Evolutionary conservation across 2,113 vertebrate genomes (phyloP).

Genomic region (Macaca mulatta): DNA sequence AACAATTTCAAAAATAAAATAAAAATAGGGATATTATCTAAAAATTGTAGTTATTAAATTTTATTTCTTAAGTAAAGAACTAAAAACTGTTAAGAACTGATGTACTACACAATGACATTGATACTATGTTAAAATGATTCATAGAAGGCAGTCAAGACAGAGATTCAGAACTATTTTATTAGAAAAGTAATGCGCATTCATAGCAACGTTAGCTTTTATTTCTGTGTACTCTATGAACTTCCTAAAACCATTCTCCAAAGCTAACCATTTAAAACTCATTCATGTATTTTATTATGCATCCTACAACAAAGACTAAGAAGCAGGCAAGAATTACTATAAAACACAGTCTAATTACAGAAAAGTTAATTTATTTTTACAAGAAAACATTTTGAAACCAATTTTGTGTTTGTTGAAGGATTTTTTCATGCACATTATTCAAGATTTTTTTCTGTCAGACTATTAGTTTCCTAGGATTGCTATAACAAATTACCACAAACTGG

Average conservation of each 20-base stretch:
- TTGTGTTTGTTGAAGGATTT: not conserved
- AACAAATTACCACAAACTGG: not conserved
- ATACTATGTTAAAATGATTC: not conserved
- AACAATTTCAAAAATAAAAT: not conserved
- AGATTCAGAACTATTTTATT: slow-evolving; percentile 39
- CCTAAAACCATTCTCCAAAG: not conserved
- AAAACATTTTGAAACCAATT: slow-evolving; percentile 17
- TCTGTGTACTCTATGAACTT: not conserved
- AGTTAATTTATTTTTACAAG: not conserved
- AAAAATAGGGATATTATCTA: not conserved
- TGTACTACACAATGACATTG: not conserved
- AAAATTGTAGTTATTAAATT: slow-evolving; percentile 21
- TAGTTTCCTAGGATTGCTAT: not conserved
- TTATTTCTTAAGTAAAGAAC: slow-evolving; percentile 9
- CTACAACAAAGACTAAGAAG: not conserved
- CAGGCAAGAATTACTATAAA: not conserved
- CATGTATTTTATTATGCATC: not conserved
- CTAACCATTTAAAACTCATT: slow-evolving; percentile 32
- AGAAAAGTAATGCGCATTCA: not conserved
- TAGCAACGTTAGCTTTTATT: not conserved
- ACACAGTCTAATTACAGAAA: not conserved
- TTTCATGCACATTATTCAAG: not conserved
- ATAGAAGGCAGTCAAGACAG: not conserved
- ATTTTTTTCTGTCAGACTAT: not conserved
- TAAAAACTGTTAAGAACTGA: not conserved